Base-by-base conservation (phyloP, 2,888 invertebrate genomes). In the Eupeodes latifasciatus region DNA sequence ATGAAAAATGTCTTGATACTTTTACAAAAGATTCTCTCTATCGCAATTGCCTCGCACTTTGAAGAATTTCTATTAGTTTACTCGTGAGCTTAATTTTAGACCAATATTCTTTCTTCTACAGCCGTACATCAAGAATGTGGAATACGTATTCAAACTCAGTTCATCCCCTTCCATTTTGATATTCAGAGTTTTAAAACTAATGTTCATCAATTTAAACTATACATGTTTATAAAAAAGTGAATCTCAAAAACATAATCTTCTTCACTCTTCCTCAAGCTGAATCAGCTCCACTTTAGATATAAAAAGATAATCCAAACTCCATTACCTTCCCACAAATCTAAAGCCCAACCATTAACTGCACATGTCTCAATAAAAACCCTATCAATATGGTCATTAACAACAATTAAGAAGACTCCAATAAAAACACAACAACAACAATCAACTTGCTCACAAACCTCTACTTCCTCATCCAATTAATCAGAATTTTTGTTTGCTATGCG, bases 401-500 rank as follows among this genome's bases (percentile, higher is more conserved):
- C 84, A 87, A 80, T 87, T 80, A 82, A 66, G 59, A 16, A 0
- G n/a, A 14, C 47, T 49, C n/a, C 36, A 40, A 16, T 3, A 19
- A 7, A 19, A 27, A 27, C 10, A 10, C 44, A 34, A 34, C 27
- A 44, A 14, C 34, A 57, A 47, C 12, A 1, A 10, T 12, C 10
- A 10, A 47, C 40, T 40, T 9, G 9, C 40, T 40, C 40, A 47
- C 47, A 79, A 85, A 27, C 27, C 64, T 85, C 88, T 64, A 84
- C 81, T 85, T 85, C 81, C 85, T 77, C 55, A 69, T 85, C 75
- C 76, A 76, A 81, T 88, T 84, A 84, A 88, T 88, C 87, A 81
- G 69, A 62, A 66, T 53, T 61, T 77, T 36, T 72, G 12, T 61
- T 27, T 44, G 66, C 51, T 47, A n/a, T 55, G 62, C 78, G 59